Conservation (phyloP, 2,888 invertebrate species). For the Drosophila subquinaria region DNA sequence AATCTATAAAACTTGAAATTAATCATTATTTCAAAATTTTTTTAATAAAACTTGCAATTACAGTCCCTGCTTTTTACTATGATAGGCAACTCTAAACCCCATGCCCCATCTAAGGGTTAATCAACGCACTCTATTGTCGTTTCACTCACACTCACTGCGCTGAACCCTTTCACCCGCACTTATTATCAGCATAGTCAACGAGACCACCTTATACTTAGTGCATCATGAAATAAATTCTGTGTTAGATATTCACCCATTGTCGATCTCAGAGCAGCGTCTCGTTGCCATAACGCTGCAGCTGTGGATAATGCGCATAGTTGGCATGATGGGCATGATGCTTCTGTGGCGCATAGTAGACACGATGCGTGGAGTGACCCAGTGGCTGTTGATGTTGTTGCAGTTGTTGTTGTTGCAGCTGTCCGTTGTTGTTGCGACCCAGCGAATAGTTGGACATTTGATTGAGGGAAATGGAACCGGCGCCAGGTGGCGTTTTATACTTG, state of each 20-base stretch:
- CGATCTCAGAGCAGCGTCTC: conserved; percentile 80
- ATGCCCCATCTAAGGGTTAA: too few relatives aligned
- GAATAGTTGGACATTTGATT: conserved; percentile 82
- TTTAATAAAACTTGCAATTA: too few relatives aligned
- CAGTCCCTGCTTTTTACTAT: too few relatives aligned
- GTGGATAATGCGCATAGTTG: conserved; percentile 62
- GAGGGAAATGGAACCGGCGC: conserved; percentile 72
- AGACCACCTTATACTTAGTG: too few relatives aligned
- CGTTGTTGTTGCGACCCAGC: conserved; percentile 61
- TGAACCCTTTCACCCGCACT: too few relatives aligned
- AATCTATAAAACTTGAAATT: too few relatives aligned
- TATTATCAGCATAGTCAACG: too few relatives aligned
- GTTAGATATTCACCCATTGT: neutral
- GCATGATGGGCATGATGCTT: conserved; percentile 61
- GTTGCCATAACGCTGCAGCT: conserved; percentile 78
- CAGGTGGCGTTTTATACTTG: conserved; percentile 52
- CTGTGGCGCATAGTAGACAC: conserved; percentile 66
- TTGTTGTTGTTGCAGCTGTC: neutral
- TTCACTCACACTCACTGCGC: too few relatives aligned
- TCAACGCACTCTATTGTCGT: too few relatives aligned
- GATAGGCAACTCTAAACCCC: too few relatives aligned
- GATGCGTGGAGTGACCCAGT: conserved; percentile 61
- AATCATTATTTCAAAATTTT: too few relatives aligned
- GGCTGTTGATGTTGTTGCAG: conserved; percentile 15
- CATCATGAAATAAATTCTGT: too few relatives aligned